phyloP scores from a whole-genome alignment of 2,888 invertebrate genomes.

The Lasioglossum leucozonium region DNA sequence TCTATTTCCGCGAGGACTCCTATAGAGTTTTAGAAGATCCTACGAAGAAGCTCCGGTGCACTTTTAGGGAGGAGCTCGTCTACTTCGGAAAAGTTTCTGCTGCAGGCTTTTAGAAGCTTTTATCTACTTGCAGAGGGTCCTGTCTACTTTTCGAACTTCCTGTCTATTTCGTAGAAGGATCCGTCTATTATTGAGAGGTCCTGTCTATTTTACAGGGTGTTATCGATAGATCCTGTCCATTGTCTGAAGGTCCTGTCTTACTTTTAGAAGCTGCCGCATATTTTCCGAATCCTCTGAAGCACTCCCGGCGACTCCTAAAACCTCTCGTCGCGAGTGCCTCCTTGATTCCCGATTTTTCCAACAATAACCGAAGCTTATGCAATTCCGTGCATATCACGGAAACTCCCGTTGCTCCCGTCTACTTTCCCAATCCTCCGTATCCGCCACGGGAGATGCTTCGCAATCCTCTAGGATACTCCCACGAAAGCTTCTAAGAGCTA shows the following conservation, averaged over 20 bases:
- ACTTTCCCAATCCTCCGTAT: not conserved
- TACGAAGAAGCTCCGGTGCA: not conserved
- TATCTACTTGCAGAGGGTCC: not conserved
- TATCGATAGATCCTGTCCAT: not conserved
- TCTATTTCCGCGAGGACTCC: not conserved
- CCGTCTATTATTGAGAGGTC: not conserved
- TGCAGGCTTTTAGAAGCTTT: not conserved
- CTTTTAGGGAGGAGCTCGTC: not conserved
- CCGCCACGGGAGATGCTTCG: not conserved
- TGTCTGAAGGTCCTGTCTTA: not conserved
- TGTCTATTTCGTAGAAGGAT: not conserved
- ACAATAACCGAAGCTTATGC: not conserved
- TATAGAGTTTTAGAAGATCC: not conserved
- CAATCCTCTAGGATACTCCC: not conserved
- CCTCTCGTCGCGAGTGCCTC: not conserved
- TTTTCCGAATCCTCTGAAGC: too few species aligned
- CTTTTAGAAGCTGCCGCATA: too few species aligned
- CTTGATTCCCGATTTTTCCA: not conserved
- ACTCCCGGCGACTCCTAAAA: too few species aligned
- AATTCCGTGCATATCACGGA: not conserved
- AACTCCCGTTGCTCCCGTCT: not conserved
- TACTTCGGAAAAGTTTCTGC: not conserved
- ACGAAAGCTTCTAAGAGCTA: not conserved
- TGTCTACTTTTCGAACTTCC: not conserved
- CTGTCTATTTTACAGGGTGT: not conserved